Conservation (phyloP, 1,140 invertebrate genomes). For the Mizuhopecten yessoensis region DNA sequence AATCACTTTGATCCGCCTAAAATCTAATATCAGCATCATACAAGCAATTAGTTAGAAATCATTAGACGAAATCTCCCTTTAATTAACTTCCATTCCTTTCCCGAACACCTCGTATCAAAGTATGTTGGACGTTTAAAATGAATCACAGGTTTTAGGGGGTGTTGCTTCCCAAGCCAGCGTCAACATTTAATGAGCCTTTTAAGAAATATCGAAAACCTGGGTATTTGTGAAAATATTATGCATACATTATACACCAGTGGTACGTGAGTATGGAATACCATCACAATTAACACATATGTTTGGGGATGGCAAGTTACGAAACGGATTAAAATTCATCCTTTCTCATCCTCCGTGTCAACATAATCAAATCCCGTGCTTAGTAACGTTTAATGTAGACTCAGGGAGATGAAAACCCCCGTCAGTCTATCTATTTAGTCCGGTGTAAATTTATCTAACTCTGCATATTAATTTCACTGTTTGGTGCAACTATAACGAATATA, state of each 20-base stretch:
- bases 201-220: neutral
- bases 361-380: neutral
- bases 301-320: neutral
- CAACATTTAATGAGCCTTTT: neutral
- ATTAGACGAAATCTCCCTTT: neutral
- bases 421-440: neutral
- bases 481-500: neutral
- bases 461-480: conserved; percentile 30
- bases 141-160: conserved; percentile 18
- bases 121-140: neutral
- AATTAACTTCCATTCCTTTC: neutral
- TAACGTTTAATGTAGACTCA: neutral
- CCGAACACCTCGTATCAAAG: neutral
- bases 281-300: neutral
- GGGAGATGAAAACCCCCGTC: neutral
- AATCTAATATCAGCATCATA: conserved; percentile 13
- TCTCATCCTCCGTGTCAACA: neutral
- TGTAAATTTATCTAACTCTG: conserved; percentile 17
- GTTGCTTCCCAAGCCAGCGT: neutral
- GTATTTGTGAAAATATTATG: neutral
- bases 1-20: conserved; percentile 14
- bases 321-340: neutral
- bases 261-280: neutral
- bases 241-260: too few species aligned
- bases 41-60: conserved; percentile 26